Base-by-base conservation (phyloP, 2,797 vertebrate genomes). In the Trachurus trachurus region DNA sequence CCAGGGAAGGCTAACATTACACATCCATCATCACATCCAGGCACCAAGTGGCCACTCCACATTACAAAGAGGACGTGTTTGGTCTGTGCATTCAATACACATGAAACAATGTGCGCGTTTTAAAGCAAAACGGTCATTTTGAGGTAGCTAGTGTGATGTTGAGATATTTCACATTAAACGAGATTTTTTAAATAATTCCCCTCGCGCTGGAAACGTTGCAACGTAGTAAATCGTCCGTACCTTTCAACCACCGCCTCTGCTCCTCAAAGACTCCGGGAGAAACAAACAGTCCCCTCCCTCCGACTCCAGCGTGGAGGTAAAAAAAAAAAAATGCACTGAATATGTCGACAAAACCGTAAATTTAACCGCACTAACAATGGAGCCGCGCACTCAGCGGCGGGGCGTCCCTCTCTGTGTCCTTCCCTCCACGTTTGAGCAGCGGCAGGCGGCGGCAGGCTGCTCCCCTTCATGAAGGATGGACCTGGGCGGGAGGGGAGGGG, bases 351-450 rank as follows among this genome's bases (percentile, higher is more conserved):
- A 54, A 75, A 68, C 53, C 47, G 80, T 72, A 58, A 75, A 77
- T 83, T 60, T 74, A 29, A 42, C 31, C 22, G 44, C 69, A 52
- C 22, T 11, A 80, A 91, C 87, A 92, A 90, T 84, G 42, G 77
- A 66, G 63, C 39, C 76, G 75, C 68, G 66, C 66, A 11, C 37
- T 26, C 58, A 49, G 69, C 63, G 13, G 77, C 74, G 26, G 26
- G 26, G 69, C 62, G 88, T 78, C 66, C 52, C 74, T 66, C 81
- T 75, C 29, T 62, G 68, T 39, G 77, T 80, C 60, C 78, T 74
- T 83, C 74, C 71, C 85, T 88, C 80, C 88, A 82, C 90, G 88
- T 88, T 83, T 77, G 40, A 79, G 16, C 71, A 6, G 76, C 82
- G 65, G 47, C 68, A 64, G 85, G 16, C 71, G 5, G 76, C 82